phyloP scores from a whole-genome alignment of 1,140 invertebrate genomes.

The Araneus ventricosus region DNA sequence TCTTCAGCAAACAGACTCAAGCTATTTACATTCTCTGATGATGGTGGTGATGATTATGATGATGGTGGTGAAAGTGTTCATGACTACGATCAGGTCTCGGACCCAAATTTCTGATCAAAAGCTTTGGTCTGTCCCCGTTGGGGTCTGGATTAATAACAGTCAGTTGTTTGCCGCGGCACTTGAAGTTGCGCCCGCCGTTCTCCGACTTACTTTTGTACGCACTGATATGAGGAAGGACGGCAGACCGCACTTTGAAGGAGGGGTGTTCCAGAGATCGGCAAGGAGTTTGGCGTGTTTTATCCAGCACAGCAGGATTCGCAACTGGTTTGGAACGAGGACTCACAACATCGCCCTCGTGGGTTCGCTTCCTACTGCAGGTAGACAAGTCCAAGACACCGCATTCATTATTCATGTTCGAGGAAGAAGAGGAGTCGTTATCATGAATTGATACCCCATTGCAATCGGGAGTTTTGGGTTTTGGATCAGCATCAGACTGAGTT shows the following conservation, averaged over 20 bases:
- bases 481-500: not conserved
- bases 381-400: constrained; percentile 62
- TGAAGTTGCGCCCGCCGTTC: constrained; percentile 35
- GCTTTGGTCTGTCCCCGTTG: constrained; percentile 69
- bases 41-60: constrained; percentile 58
- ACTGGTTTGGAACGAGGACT: constrained; percentile 64
- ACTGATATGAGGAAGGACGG: constrained; percentile 49
- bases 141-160: constrained; percentile 71
- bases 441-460: constrained; percentile 21
- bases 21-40: constrained; percentile 70
- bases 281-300: constrained; percentile 64
- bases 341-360: constrained; percentile 8
- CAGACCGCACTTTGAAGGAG: constrained; percentile 45
- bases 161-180: constrained; percentile 60
- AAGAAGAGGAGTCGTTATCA: not conserved
- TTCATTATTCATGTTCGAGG: not conserved
- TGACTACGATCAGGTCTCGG: constrained; percentile 47
- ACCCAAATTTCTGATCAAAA: constrained; percentile 73
- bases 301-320: constrained; percentile 73
- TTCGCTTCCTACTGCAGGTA: constrained; percentile 38
- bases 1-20: not conserved
- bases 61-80: constrained; percentile 63
- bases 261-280: constrained; percentile 33
- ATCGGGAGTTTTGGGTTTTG: constrained; percentile 8
- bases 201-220: constrained; percentile 60